Evolutionary conservation across 2,113 vertebrate genomes (phyloP).

Genomic region (Macquaria ambigua): DNA sequence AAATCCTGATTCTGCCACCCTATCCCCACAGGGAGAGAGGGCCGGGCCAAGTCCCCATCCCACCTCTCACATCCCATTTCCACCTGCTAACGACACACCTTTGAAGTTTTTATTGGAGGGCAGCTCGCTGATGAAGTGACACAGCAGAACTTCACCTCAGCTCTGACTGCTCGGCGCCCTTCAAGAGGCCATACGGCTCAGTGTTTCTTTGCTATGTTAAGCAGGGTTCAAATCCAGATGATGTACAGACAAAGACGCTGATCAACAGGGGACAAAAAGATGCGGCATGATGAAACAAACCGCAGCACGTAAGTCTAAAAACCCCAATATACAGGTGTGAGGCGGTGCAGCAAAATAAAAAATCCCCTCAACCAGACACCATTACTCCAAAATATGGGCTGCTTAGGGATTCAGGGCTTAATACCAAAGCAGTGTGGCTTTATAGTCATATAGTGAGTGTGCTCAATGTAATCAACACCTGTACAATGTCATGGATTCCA

Average conservation of each 20-base stretch:
- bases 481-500: background rate
- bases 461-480: background rate
- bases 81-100: conserved; percentile 30
- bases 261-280: background rate
- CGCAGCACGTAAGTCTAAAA: background rate
- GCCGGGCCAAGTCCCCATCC: background rate
- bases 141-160: conserved; percentile 23
- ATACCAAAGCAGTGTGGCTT: background rate
- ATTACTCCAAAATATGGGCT: background rate
- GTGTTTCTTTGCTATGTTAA: background rate
- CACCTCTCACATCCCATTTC: conserved; percentile 12
- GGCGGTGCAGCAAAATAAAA: background rate
- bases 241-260: background rate
- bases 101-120: conserved; percentile 44
- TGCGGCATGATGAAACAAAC: background rate
- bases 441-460: background rate
- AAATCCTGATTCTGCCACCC: conserved; percentile 13
- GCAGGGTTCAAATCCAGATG: conserved; percentile 3
- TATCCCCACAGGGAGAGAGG: background rate
- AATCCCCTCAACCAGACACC: background rate
- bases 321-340: background rate
- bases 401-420: background rate
- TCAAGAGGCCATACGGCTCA: background rate
- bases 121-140: conserved; percentile 22
- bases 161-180: background rate